Evolutionary conservation across 1,140 invertebrate species (phyloP), one percentile per base, ranked within the genome.

Genomic region (Saccostrea glomerata): DNA sequence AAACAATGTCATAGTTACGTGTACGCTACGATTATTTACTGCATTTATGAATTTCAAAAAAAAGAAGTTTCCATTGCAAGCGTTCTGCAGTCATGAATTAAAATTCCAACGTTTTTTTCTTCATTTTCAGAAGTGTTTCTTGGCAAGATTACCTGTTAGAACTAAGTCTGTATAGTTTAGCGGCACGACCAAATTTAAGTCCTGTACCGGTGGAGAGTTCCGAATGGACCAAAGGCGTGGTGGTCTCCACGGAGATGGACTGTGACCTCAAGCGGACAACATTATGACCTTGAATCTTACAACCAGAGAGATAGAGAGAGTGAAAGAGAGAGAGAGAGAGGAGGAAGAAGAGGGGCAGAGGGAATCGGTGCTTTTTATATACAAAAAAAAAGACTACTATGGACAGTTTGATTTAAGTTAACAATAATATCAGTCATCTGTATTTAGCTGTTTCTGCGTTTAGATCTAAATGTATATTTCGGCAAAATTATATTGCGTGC

Each of bases 61-160:
- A 36, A 36, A 36, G 2, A 36, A 2, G 30, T 1, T 36, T 2
- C 30, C 30, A 36, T 36, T 36, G 30, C 30, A 36, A 36, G 30
- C 30, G 2, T 36, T 36, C 2, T 36, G 30, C 2, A 36, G 30
- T 36, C 2, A 7, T 47, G 1, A 47, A 47, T 47, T 47, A 47
- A 47, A 47, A 47, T 47, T 47, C 9, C 47, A 3, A 6, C 30
- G 0, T 9, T 55, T 17, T 56, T 83, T 17, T 56, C 11, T n/a
- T 83, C 30, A 47, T 54, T 84, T 86, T 47, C 88, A 91, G 91
- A 12, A 82, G 25, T 20, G 84, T 91, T 11, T 84, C 88, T 0
- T 91, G 91, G 91, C 84, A 88, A 2, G 91, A 91, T 9, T 91
- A 89, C 47, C 85, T 91, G 0, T 73, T 84, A 23, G 89, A 91